phyloP scores from a whole-genome alignment of 2,113 vertebrate genomes.

The Etia nguti region DNA sequence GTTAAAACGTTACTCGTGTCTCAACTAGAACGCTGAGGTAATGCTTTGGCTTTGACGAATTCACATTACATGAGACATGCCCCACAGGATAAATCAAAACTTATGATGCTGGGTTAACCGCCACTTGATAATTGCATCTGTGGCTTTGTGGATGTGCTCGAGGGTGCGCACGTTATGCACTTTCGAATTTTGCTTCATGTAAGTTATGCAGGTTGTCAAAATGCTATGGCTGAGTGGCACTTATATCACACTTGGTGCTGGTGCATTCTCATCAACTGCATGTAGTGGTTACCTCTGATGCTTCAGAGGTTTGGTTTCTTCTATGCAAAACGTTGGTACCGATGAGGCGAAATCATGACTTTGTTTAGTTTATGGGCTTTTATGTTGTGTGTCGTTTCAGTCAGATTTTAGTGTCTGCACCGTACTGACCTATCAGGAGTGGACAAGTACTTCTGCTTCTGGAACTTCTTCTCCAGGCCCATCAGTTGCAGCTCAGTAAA shows the following conservation, averaged over 20 bases:
- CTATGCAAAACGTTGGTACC: not conserved
- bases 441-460: constrained; percentile 98
- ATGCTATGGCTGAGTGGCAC: constrained; percentile 14
- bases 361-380: not conserved
- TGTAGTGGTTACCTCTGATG: not conserved
- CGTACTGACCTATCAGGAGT: constrained; percentile 90
- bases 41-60: constrained; percentile 55
- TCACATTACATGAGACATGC: constrained; percentile 54
- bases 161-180: not conserved
- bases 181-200: not conserved
- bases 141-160: constrained; percentile 5
- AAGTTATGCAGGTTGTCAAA: constrained; percentile 35
- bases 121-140: constrained; percentile 44
- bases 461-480: constrained; percentile 98
- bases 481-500: constrained; percentile 97
- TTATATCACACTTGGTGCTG: not conserved
- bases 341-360: not conserved
- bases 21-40: constrained; percentile 63
- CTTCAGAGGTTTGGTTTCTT: not conserved
- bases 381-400: not conserved
- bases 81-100: constrained; percentile 61
- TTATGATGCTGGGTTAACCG: constrained; percentile 51
- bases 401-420: not conserved
- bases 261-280: not conserved
- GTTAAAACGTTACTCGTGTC: constrained; percentile 69